These are phyloP conservation scores for Pitta sordida DNA, from an alignment of 2,113 vertebrate species.

Conservation along the genomic window DNA sequence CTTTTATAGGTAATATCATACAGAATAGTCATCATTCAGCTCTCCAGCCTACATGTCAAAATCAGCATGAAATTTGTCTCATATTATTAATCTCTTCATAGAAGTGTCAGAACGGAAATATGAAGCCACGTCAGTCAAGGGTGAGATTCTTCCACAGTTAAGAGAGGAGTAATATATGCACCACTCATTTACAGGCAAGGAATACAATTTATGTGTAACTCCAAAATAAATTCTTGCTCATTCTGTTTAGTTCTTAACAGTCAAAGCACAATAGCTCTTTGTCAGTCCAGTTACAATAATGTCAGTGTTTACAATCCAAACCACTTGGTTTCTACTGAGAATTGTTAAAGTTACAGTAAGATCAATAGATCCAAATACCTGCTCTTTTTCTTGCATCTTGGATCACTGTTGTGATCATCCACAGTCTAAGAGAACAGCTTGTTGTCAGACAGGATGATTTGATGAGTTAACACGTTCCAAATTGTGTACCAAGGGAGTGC, in stretches of 20 bases:
- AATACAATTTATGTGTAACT: not conserved
- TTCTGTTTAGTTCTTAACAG: not conserved
- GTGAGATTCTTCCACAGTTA: not conserved
- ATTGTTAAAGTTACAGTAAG: not conserved
- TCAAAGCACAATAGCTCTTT: not conserved
- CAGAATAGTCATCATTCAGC: not conserved
- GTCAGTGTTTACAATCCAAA: not conserved
- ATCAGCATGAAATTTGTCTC: not conserved
- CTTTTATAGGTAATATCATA: constrained; percentile 17
- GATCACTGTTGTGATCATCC: not conserved
- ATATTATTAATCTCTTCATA: not conserved
- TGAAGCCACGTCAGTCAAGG: not conserved
- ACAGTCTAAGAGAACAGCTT: not conserved
- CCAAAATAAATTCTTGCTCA: not conserved
- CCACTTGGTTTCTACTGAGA: not conserved
- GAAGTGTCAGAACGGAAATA: not conserved
- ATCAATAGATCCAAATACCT: not conserved
- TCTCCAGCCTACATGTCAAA: not conserved
- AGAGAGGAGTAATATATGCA: not conserved
- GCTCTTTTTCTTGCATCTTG: not conserved
- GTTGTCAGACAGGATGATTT: not conserved
- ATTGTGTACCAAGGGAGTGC: accelerated
- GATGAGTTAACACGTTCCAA: not conserved
- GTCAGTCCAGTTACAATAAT: not conserved
- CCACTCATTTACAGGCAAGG: not conserved